Conservation (phyloP, 2,113 vertebrate species). For the Bufo gargarizans region DNA sequence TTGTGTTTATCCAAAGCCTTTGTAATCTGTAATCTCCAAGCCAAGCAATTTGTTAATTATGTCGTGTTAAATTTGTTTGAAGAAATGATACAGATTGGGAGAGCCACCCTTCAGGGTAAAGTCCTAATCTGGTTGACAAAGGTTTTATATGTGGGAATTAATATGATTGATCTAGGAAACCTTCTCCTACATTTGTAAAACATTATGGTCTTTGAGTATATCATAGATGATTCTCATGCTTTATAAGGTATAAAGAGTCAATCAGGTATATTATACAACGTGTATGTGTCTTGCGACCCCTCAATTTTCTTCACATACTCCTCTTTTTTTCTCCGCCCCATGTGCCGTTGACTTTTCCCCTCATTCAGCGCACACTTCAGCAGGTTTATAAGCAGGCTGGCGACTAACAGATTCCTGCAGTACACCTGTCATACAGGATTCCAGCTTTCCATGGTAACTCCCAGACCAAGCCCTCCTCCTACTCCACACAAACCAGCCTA, state of each 20-base stretch:
- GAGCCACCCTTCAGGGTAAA: not conserved
- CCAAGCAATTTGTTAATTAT: not conserved
- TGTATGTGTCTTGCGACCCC: not conserved
- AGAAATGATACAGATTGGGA: not conserved
- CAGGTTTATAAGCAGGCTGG: constrained; percentile 36
- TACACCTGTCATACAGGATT: constrained; percentile 56
- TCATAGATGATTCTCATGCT: too few species aligned
- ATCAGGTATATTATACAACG: not conserved
- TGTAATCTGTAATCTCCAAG: not conserved
- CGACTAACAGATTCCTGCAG: constrained; percentile 37
- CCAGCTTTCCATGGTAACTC: constrained; percentile 56
- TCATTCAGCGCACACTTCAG: not conserved
- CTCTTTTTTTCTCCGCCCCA: not conserved
- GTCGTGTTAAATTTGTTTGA: not conserved
- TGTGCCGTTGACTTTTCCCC: constrained; percentile 28
- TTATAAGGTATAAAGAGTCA: not conserved
- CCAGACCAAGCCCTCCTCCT: constrained; percentile 54
- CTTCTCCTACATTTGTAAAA: not conserved
- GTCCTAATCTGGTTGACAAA: not conserved
- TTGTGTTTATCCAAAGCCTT: not conserved
- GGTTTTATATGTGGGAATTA: not conserved
- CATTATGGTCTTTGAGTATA: not conserved
- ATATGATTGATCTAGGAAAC: not conserved
- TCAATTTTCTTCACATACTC: not conserved
- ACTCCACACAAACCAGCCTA: constrained; percentile 49